These are phyloP conservation scores for Leptocoma aspasia DNA, from an alignment of 2,113 vertebrate species.

Conservation along the genomic window DNA sequence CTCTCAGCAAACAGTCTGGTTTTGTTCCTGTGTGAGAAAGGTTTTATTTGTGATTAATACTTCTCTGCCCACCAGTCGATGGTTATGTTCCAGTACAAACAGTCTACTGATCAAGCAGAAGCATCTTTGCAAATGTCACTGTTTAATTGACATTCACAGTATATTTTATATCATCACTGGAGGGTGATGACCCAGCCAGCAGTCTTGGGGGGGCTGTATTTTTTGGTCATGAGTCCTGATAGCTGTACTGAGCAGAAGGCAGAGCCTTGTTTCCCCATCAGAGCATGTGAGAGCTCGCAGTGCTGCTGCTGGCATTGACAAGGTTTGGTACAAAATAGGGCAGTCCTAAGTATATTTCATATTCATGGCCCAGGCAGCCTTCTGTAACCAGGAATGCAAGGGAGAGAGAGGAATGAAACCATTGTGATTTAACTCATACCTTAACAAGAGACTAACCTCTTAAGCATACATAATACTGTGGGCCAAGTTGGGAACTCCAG, in stretches of 20 bases:
- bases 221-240: not conserved
- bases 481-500: not conserved
- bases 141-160: not conserved
- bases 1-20: not conserved
- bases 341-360: not conserved
- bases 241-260: not conserved
- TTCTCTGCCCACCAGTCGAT: not conserved
- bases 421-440: not conserved
- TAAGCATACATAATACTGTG: not conserved
- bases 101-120: not conserved
- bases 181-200: not conserved
- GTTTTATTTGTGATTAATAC: not conserved
- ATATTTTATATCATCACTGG: not conserved
- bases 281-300: fast-evolving
- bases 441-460: not conserved
- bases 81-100: not conserved
- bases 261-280: not conserved
- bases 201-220: not conserved
- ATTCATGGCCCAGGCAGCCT: not conserved
- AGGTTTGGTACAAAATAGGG: not conserved
- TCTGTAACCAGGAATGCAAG: not conserved
- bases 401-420: not conserved
- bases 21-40: not conserved
- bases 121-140: not conserved
- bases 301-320: not conserved